These are phyloP conservation scores for Streblospio benedicti DNA, from an alignment of 1,140 invertebrate genomes.

Conservation along the genomic window DNA sequence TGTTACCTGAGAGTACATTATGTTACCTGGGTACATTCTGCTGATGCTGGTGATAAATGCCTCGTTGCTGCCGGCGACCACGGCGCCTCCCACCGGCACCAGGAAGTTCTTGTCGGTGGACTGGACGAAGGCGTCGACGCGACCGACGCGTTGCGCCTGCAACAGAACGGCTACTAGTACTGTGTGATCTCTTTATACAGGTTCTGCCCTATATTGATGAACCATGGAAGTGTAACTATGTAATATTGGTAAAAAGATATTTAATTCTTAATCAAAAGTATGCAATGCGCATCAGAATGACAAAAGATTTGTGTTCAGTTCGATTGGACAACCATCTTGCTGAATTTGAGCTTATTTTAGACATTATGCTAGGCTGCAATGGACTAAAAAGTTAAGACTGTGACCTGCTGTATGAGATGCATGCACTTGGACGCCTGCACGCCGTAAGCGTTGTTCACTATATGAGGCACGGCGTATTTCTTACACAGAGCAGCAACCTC, in stretches of 20 bases:
- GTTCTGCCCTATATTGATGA: not conserved
- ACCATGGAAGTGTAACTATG: not conserved
- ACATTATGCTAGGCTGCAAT: too few species aligned
- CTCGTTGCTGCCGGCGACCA: conserved; percentile 68
- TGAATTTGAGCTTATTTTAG: too few species aligned
- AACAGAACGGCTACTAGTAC: not conserved
- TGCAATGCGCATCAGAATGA: too few species aligned
- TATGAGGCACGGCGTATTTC: conserved; percentile 61
- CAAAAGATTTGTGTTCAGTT: too few species aligned
- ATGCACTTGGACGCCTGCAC: conserved; percentile 66
- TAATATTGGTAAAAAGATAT: too few species aligned
- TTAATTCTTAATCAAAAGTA: too few species aligned
- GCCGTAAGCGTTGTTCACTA: conserved; percentile 85
- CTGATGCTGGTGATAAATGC: conserved; percentile 59
- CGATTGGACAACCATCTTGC: too few species aligned
- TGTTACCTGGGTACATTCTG: conserved; percentile 64
- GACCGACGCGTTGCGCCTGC: conserved; percentile 51
- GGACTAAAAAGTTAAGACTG: too few species aligned
- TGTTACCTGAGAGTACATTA: not conserved
- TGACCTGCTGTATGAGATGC: conserved; percentile 65
- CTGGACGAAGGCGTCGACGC: conserved; percentile 74
- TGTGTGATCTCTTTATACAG: not conserved
- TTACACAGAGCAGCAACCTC: conserved; percentile 57
- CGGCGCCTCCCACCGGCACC: conserved; percentile 77
- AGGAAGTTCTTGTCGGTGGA: conserved; percentile 83